phyloP scores from a whole-genome alignment of 2,797 vertebrate genomes.

The Diglossa cyanea region DNA sequence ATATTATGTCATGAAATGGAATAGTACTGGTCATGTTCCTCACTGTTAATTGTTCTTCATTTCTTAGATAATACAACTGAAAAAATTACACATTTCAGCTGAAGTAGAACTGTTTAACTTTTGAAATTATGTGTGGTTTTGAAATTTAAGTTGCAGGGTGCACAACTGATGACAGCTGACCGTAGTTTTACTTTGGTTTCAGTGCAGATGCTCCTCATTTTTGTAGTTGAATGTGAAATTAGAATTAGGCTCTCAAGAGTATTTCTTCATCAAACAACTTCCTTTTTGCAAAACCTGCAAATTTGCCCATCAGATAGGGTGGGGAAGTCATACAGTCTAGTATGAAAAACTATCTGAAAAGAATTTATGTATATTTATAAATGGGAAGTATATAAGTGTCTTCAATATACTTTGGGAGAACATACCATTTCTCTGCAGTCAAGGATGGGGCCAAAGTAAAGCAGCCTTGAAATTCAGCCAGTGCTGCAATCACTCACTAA shows the following conservation, averaged over 20 bases:
- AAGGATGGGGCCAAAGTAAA: not conserved
- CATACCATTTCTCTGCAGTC: not conserved
- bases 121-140: not conserved
- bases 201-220: not conserved
- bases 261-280: not conserved
- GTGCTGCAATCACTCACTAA: not conserved
- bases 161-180: not conserved
- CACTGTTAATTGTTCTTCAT: not conserved
- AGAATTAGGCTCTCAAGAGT: not conserved
- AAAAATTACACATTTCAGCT: not conserved
- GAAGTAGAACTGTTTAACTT: not conserved
- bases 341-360: not conserved
- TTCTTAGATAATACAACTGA: not conserved
- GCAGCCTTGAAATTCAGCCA: not conserved
- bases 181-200: not conserved
- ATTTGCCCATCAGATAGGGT: not conserved
- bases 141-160: not conserved
- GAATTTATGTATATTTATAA: not conserved
- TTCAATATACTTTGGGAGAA: not conserved
- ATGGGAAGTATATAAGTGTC: not conserved
- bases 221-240: not conserved
- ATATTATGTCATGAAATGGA: not conserved
- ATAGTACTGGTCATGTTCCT: not conserved
- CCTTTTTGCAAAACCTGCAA: not conserved
- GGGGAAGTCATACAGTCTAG: not conserved